Base-by-base conservation (phyloP, 1,140 invertebrate species). In the Calephelis virginiensis region DNA sequence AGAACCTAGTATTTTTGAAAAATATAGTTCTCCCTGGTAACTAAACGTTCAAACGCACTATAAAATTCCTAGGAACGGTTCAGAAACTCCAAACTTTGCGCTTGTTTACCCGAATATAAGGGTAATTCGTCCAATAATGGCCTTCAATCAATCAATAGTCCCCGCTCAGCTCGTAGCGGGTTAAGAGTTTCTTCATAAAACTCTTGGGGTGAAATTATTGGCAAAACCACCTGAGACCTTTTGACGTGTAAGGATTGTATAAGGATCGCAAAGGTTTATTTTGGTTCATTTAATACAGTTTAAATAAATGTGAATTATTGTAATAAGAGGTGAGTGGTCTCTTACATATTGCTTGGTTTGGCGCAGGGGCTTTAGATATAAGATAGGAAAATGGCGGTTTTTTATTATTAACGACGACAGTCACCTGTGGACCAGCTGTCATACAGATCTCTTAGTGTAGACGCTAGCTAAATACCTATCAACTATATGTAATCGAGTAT, bases 131-230 rank as follows among this genome's bases (percentile, higher is more conserved):
- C 50, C 50, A 53, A 56, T 56, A 56, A 56, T 37, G 37, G 53
- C 17, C 53, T 38, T 56, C 53, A 56, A 56, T 56, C 53, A 56
- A 56, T 56, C 53, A 56, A 56, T 56, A 17, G 53, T 37, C 53
- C 17, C 53, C 17, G 49, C 49, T 13, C 49, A 14, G 53, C 53
- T 56, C 37, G 17, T 38, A 37, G 53, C 53, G 53, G 53, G 53
- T 56, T 56, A 56, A 56, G 53, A 56, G 53, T 56, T 56, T 37
- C 53, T 56, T 56, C 53, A 56, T 56, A 37, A 56, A 56, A 56
- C 17, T 56, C 53, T 56, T 38, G 6, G 53, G 53, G 53, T 28
- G 17, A 56, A 56, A 28, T 56, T 56, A 56, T 37, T 56, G 53
- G 53, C 28, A 56, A 56, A 56, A 56, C 53, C 53, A 56, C 28